These are phyloP conservation scores for Lepidurus arcticus DNA, from an alignment of 1,140 invertebrate species.

Conservation along the genomic window DNA sequence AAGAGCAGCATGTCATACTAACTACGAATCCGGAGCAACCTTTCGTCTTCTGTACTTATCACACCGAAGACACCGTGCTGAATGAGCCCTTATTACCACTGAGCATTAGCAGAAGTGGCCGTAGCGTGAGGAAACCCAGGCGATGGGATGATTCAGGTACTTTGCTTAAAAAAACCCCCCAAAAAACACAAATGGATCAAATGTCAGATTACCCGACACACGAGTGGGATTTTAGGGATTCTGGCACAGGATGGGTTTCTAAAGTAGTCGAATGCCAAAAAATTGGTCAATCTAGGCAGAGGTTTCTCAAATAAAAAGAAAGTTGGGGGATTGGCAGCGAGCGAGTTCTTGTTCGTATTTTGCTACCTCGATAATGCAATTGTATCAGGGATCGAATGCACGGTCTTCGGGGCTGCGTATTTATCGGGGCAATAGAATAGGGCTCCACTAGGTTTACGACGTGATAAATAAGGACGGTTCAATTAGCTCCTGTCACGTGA, in stretches of 20 bases:
- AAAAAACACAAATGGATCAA: background rate
- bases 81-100: background rate
- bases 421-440: background rate
- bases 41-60: background rate
- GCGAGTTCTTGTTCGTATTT: background rate
- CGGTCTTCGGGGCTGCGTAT: background rate
- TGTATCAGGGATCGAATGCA: background rate
- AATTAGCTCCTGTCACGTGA: conserved; percentile 18
- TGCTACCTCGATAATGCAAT: conserved; percentile 9
- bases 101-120: background rate
- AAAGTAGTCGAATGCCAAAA: background rate
- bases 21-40: background rate
- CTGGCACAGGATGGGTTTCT: no score
- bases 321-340: conserved; percentile 6
- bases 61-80: background rate
- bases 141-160: background rate
- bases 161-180: background rate
- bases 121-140: background rate
- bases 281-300: background rate
- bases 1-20: conserved; percentile 3
- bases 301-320: background rate
- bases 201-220: no score
- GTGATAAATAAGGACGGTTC: conserved; percentile 8
- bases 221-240: no score
- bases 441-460: background rate